Evolutionary conservation across 2,113 vertebrate species (phyloP), one percentile per base, ranked within the genome.

Genomic region (Brienomyrus longianalis): DNA sequence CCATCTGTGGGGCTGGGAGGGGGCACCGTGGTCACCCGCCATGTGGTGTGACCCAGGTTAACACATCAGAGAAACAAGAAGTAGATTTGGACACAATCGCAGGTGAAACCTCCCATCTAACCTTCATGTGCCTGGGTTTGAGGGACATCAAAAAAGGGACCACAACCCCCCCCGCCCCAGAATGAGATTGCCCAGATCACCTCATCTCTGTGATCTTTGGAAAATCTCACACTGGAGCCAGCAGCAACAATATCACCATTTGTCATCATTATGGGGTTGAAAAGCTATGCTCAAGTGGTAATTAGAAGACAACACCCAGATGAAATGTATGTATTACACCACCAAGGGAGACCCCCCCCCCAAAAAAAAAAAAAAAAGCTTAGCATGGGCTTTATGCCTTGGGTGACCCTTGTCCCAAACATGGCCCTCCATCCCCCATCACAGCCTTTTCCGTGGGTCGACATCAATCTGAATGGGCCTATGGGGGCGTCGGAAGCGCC

Each of bases 241-340:
- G 89, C 91, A 91, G 92, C 91, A 93, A 92, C 94, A 94, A 90
- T 93, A 92, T 90, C 92, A 88, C 90, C 92, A 91, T 95, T 94
- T 87, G 90, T 95, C 94, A 94, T 91, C 92, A 91, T 93, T 94
- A 95, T 43, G 91, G 92, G 93, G 90, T 48, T 89, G 91, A 94
- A 50, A 91, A 94, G 93, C 88, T 92, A 92, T 91, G 85, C 89
- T 66, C n/a, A 93, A 93, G 90, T 91, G 89, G 94, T 93, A 93
- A 95, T 95, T 95, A 95, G 94, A 92, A 94, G 90, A 92, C 91
- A 88, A 92, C 91, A 92, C 91, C 91, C 90, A 91, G 92, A 93
- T 91, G 93, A 92, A 89, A 56, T 89, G 90, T 91, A 23, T 2
- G 91, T 93, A 94, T 92, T 93, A 89, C 92, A 92, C 91, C 91